Evolutionary conservation across 2,888 invertebrate genomes (phyloP), one percentile per base, ranked within the genome.

Genomic region (Pristionchus entomophagus): DNA sequence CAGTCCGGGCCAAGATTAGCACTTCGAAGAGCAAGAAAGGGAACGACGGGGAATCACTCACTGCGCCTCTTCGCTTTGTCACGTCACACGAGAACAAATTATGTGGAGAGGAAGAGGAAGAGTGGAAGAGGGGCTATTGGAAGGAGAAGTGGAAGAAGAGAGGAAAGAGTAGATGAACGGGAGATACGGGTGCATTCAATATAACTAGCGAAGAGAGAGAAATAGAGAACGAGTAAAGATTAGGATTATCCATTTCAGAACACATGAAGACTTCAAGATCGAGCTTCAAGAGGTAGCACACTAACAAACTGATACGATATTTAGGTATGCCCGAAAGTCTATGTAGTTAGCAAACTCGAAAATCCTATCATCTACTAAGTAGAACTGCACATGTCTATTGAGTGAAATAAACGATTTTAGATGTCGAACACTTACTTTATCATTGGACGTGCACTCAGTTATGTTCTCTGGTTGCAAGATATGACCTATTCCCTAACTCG

Each of bases 101-200:
- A 73, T 73, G 86, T 51, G 65, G 84, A 84, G 86, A 86, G 84
- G 83, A 80, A 49, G 83, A 84, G 87, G 73, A 45, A 73, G 78
- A 45, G 56, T 45, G 84, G 84, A 53, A 85, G 49, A 35, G 53
- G 84, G 32, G 41, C 19, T 41, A 84, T n/a, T 53, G 1, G 49
- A 49, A 45, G 45, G 73, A 56, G 65, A 32, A 32, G 51, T 17
- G 14, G 26, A 41, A 51, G 29, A 12, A 65, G 78, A 78, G 49
- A 35, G 22, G 19, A 49, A 45, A 35, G 49, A 65, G 38, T 41
- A 29, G 62, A 80, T 80, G 19, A 65, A 49, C 86, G 85, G 77
- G 0, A 45, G 53, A 59, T 49, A 53, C 22, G 19, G 51, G 29
- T 19, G 32, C 14, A 51, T 12, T 8, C 0, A n/a, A 38, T 17